Conservation (phyloP, 2,888 invertebrate genomes). For the Smittia aterrima region DNA sequence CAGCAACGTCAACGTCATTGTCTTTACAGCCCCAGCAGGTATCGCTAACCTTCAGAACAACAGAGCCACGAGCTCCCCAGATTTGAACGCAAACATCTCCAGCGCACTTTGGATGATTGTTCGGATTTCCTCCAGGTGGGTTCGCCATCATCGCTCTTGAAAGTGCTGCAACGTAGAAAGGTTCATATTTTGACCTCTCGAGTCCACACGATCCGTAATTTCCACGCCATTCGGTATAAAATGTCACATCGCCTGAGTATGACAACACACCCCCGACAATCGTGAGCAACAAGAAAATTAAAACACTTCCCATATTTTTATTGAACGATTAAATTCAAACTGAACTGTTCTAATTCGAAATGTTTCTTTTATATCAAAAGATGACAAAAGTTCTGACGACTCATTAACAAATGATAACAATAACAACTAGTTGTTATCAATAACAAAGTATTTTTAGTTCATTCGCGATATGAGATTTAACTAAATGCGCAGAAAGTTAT, state of each 20-base stretch:
- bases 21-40: conserved; percentile 6
- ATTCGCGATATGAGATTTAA: no score
- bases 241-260: conserved; percentile 17
- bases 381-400: no score
- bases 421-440: no score
- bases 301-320: no score
- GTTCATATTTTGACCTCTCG: not conserved
- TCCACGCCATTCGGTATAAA: not conserved
- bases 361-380: no score
- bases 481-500: no score
- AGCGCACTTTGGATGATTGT: conserved; percentile 19
- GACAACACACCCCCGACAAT: not conserved
- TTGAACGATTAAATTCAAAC: no score
- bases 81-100: conserved; percentile 1
- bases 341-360: no score
- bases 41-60: conserved; percentile 25
- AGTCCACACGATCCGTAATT: conserved; percentile 29
- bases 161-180: conserved; percentile 9
- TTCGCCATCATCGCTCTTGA: not conserved
- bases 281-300: no score
- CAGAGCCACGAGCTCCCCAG: not conserved
- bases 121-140: conserved; percentile 16
- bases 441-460: no score
- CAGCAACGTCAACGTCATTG: conserved; percentile 29
- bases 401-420: no score